Conservation (phyloP, 2,888 invertebrate species). For the Oxytorus armatus region DNA sequence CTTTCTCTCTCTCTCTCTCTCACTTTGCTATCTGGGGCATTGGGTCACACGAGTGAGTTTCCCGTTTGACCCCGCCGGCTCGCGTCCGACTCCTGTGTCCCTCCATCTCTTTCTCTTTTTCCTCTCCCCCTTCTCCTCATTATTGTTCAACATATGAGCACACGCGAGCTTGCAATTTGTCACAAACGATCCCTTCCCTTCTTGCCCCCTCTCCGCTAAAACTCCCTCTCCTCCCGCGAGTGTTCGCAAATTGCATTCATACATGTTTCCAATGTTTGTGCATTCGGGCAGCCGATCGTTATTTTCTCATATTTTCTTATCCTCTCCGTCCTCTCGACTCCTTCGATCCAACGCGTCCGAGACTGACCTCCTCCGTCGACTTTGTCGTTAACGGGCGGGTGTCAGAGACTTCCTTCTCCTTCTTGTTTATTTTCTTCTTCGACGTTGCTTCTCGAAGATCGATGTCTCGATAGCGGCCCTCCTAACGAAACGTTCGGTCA, state of each 20-base stretch:
- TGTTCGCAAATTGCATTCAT: constrained; percentile 10
- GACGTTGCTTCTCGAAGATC: background rate
- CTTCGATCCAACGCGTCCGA: background rate
- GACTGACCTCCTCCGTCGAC: constrained; percentile 12
- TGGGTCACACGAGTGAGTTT: constrained; percentile 81
- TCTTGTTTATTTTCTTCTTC: too few species aligned
- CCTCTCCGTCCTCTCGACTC: too few species aligned
- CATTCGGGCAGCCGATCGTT: constrained; percentile 12
- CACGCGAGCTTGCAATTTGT: constrained; percentile 57
- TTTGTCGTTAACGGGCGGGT: background rate
- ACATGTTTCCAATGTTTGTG: background rate
- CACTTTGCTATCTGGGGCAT: constrained; percentile 78
- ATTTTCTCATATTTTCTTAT: constrained; percentile 20
- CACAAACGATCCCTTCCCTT: constrained; percentile 43
- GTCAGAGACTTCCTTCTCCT: constrained; percentile 21
- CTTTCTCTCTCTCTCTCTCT: constrained; percentile 23
- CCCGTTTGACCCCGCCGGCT: constrained; percentile 76
- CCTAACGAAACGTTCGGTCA: too few species aligned
- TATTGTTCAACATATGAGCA: constrained; percentile 19
- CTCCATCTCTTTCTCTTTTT: constrained; percentile 24
- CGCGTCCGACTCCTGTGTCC: constrained; percentile 54
- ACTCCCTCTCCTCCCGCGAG: background rate
- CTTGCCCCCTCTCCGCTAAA: background rate
- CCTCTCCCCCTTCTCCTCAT: constrained; percentile 26
- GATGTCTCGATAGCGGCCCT: constrained; percentile 26